Evolutionary conservation across 1,140 invertebrate genomes (phyloP).

Genomic region (Drosophila tsacasi): DNA sequence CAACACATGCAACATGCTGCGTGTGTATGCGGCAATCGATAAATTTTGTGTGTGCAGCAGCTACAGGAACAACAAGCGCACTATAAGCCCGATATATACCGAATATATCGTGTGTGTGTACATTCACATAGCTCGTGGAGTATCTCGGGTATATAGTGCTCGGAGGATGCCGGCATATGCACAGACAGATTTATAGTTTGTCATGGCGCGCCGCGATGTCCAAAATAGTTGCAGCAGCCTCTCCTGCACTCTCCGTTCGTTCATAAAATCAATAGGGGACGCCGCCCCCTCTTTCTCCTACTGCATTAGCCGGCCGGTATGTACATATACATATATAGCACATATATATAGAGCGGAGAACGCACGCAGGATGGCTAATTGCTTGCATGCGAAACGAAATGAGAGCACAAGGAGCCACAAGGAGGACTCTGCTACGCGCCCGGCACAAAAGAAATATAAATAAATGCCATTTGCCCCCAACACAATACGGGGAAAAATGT

Average conservation of each 20-base stretch:
- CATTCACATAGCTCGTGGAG: constrained; percentile 17
- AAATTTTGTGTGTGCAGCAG: constrained; percentile 69
- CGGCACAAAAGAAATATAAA: constrained; percentile 57
- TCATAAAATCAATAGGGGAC: constrained; percentile 77
- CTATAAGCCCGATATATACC: constrained; percentile 52
- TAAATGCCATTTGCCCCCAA: constrained; percentile 54
- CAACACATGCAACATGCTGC: constrained; percentile 42
- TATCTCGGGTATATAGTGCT: constrained; percentile 26
- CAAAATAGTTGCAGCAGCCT: constrained; percentile 73
- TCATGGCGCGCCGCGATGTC: constrained; percentile 64
- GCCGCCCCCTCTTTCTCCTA: constrained; percentile 8
- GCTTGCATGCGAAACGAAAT: constrained; percentile 32
- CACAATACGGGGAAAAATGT: constrained; percentile 65
- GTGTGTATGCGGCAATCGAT: constrained; percentile 73
- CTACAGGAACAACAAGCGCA: constrained; percentile 35
- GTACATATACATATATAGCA: constrained; percentile 13
- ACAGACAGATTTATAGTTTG: constrained; percentile 81
- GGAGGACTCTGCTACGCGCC: constrained; percentile 16
- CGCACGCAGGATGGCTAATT: constrained; percentile 42
- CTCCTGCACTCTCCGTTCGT: constrained; percentile 63
- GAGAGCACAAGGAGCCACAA: constrained; percentile 22
- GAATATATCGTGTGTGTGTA: constrained; percentile 1
- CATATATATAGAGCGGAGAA: background rate
- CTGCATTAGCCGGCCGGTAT: constrained; percentile 64
- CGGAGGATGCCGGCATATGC: constrained; percentile 53